A percentile compares a stretch with the other conserved stretches of the same genome.
phyloP scores from a whole-genome alignment of 1,140 invertebrate species.

The Lanistes nyassanus region DNA sequence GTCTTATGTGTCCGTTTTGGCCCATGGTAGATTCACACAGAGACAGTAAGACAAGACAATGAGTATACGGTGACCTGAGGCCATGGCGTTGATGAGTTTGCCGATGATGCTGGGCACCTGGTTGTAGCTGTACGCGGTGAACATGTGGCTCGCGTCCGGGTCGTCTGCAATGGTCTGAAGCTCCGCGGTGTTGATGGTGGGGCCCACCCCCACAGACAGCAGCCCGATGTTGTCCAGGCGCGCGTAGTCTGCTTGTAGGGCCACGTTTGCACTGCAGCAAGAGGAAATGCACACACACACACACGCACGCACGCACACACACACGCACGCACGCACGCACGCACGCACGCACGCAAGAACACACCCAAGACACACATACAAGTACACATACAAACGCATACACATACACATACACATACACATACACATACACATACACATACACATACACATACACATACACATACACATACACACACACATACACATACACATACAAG shows the following conservation, averaged over 20 bases:
- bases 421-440: too few species aligned
- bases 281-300: too few species aligned
- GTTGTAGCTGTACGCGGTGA: constrained; percentile 41
- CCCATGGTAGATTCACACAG: not conserved
- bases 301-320: too few species aligned
- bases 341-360: too few species aligned
- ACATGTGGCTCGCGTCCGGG: constrained; percentile 39
- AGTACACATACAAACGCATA: not conserved
- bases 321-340: too few species aligned
- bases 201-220: constrained; percentile 54
- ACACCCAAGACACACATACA: not conserved
- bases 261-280: constrained; percentile 17
- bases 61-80: constrained; percentile 30
- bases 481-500: too few species aligned
- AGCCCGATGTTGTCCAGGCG: constrained; percentile 44
- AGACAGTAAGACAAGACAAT: not conserved
- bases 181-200: constrained; percentile 40
- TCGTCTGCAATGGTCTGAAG: constrained; percentile 48
- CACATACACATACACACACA: too few species aligned
- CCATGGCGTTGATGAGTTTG: constrained; percentile 44
- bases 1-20: not conserved
- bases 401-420: too few species aligned
- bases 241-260: constrained; percentile 26
- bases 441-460: too few species aligned
- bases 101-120: constrained; percentile 43